A percentile compares a stretch with the other conserved stretches of the same genome.
phyloP scores from a whole-genome alignment of 2,113 vertebrate species.

The Stigmatopora nigra region DNA sequence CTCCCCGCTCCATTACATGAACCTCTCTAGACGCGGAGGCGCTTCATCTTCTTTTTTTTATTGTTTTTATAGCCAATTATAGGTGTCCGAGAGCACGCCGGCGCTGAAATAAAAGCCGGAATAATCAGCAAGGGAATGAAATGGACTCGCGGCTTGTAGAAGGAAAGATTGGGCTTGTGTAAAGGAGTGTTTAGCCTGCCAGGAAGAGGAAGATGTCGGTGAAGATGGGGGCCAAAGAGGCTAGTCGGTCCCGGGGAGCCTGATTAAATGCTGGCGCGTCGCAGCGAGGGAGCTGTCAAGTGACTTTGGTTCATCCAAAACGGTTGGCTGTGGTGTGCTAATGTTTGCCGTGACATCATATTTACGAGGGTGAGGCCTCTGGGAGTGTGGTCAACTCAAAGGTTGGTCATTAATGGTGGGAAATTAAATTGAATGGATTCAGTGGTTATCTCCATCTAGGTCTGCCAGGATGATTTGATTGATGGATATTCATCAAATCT shows the following conservation, averaged over 20 bases:
- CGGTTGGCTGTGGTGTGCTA: background rate
- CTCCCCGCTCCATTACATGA: slow-evolving; percentile 50
- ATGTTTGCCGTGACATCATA: background rate
- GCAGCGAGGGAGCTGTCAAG: slow-evolving; percentile 24
- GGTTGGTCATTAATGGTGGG: background rate
- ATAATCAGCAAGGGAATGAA: slow-evolving; percentile 38
- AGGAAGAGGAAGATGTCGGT: slow-evolving; percentile 44
- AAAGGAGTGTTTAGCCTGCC: slow-evolving; percentile 41
- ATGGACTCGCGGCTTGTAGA: slow-evolving; percentile 18
- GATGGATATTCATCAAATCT: too few relatives aligned
- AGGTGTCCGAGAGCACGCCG: slow-evolving; percentile 48
- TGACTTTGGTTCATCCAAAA: slow-evolving; percentile 27
- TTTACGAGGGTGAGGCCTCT: background rate
- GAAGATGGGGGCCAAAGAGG: slow-evolving; percentile 53
- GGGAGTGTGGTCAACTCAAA: background rate
- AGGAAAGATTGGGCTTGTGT: slow-evolving; percentile 6
- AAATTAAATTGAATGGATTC: too few relatives aligned
- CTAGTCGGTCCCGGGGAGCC: slow-evolving; percentile 47
- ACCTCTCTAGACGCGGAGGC: slow-evolving; percentile 49
- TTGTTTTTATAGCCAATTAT: slow-evolving; percentile 65
- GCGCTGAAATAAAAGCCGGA: slow-evolving; percentile 46
- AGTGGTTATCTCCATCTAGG: too few relatives aligned
- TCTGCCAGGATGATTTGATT: too few relatives aligned
- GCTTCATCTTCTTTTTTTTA: slow-evolving; percentile 25
- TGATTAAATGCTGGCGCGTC: slow-evolving; percentile 42